Conservation (phyloP, 2,113 vertebrate species). For the Rhagologus leucostigma region DNA sequence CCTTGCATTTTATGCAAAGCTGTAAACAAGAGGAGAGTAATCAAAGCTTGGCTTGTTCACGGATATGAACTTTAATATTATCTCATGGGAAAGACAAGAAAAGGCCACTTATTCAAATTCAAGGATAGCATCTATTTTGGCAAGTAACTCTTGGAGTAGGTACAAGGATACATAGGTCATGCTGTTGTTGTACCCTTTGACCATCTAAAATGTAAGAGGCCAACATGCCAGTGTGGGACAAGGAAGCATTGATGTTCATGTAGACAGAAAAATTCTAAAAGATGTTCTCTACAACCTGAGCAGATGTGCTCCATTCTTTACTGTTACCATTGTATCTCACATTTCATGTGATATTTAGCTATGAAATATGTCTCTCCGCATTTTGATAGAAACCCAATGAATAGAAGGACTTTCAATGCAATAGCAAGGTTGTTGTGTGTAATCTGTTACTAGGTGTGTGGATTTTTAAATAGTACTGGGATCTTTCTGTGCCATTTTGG, state of each 20-base stretch:
- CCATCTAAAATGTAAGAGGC: not conserved
- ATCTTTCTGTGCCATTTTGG: not conserved
- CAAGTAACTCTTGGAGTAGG: not conserved
- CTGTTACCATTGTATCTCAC: not conserved
- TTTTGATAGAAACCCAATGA: not conserved
- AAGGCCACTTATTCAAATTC: not conserved
- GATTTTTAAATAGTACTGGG: not conserved
- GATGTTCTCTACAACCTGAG: not conserved
- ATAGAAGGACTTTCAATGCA: not conserved
- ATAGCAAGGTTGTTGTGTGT: not conserved
- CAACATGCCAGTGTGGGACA: not conserved
- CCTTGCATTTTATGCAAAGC: not conserved
- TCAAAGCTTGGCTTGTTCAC: not conserved
- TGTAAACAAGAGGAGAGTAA: not conserved
- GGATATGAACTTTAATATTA: not conserved
- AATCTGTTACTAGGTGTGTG: not conserved
- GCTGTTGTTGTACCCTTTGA: not conserved
- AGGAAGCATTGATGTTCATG: not conserved
- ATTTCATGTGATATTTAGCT: not conserved
- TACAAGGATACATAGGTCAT: not conserved
- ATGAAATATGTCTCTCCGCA: not conserved
- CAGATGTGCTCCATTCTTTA: not conserved
- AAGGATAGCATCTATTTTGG: not conserved
- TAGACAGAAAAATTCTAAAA: not conserved
- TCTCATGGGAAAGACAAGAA: not conserved